phyloP scores from a whole-genome alignment of 2,113 vertebrate species.

The Onychostoma macrolepis region DNA sequence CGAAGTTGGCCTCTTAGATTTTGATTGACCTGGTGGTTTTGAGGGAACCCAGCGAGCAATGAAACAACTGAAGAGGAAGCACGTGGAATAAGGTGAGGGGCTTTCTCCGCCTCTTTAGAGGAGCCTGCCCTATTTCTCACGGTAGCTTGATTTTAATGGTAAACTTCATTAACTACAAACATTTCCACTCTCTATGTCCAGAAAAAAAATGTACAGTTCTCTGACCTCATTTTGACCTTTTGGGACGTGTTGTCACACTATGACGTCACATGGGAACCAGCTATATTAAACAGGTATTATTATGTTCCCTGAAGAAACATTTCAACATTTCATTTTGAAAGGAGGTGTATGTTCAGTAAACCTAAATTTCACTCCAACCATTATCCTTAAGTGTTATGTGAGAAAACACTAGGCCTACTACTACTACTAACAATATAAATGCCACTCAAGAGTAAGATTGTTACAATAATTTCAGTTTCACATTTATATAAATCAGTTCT shows the following conservation, averaged over 20 bases:
- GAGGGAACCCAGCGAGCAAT: not conserved
- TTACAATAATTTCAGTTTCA: not conserved
- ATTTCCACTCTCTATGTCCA: not conserved
- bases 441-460: not conserved
- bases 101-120: constrained; percentile 7
- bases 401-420: not conserved
- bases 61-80: not conserved
- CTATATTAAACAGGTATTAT: not conserved
- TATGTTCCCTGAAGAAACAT: not conserved
- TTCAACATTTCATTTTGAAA: not conserved
- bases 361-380: not conserved
- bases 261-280: not conserved
- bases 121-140: not conserved
- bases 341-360: not conserved
- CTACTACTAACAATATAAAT: not conserved
- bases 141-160: not conserved
- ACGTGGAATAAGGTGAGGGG: not conserved
- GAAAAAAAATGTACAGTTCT: not conserved
- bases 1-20: not conserved
- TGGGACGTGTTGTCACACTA: not conserved
- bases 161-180: not conserved
- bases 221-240: constrained; percentile 1
- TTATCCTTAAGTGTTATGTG: not conserved
- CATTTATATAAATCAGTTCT: not conserved
- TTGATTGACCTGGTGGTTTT: not conserved